Evolutionary conservation across 2,888 invertebrate species (phyloP), one percentile per base, ranked within the genome.

Genomic region (Allolobophora icterica): DNA sequence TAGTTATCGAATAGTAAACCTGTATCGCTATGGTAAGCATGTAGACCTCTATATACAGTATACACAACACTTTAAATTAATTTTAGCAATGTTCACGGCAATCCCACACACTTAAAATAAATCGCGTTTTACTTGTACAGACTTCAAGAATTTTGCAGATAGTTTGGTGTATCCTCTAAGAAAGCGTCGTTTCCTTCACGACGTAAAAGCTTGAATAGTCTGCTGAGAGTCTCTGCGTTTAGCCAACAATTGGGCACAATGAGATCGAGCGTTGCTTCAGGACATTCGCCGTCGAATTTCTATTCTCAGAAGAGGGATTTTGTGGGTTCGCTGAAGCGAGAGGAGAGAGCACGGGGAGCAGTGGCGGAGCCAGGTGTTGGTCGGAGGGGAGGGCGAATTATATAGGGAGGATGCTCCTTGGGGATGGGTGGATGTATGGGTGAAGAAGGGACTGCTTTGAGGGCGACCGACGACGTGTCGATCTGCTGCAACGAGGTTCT

Each of bases 241-340:
- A 71, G n/a, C 71, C 71, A 71, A 71, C 71, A 71, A n/a, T 71
- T n/a, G 71, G 11, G 71, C 2, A n/a, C 71, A 71, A 30, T 71
- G 71, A 30, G 6, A n/a, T 8, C 15, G 8, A 71, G n/a, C 71
- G n/a, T 71, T n/a, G 71, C 71, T 71, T 71, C 71, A 71, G 71
- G 71, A 71, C 71, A 71, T 71, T 71, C 71, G 11, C 71, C 11
- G 11, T n/a, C 11, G 11, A 17, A 71, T 71, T 52, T 71, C 71
- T 71, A 11, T 71, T 71, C 71, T 71, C n/a, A 2, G 30, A n/a
- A 71, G 30, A 71, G 11, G 71, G 71, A 71, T 71, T 71, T 71
- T 71, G 71, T 71, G 71, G 71, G 71, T 71, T n/a, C 71, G 71
- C n/a, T 71, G 71, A 71, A 71, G 71, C 71, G 71, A 71, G 71